These are phyloP conservation scores for Sphaeridia pumilis DNA, from an alignment of 2,888 invertebrate species.

Conservation along the genomic window DNA sequence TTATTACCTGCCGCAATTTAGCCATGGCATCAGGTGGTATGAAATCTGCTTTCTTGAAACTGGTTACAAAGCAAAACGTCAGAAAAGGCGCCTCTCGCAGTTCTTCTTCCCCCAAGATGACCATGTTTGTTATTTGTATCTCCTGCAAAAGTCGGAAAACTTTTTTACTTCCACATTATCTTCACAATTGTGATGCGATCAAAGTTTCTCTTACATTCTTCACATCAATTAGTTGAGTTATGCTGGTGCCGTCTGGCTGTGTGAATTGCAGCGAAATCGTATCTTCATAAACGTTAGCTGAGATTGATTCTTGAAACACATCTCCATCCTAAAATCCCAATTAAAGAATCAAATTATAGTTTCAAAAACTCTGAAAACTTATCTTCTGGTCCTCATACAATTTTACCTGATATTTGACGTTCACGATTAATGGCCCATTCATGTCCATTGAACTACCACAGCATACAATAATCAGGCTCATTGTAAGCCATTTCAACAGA, in stretches of 20 bases:
- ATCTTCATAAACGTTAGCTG: conserved; percentile 81
- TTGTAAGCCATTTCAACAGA: too few species aligned
- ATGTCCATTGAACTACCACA: too few species aligned
- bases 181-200: too few species aligned
- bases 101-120: conserved; percentile 85
- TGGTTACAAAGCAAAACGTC: conserved; percentile 80
- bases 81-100: conserved; percentile 77
- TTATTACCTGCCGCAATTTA: conserved; percentile 71
- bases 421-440: conserved; percentile 23
- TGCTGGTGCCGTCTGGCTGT: conserved; percentile 77
- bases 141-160: conserved; percentile 65
- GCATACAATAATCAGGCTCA: too few species aligned
- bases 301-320: conserved; percentile 81
- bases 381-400: background rate
- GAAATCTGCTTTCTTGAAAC: conserved; percentile 72
- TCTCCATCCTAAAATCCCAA: conserved; percentile 91
- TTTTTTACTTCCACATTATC: too few species aligned
- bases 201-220: conserved; percentile 85
- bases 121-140: conserved; percentile 77
- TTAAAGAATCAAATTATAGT: too few species aligned
- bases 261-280: conserved; percentile 79
- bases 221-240: conserved; percentile 88
- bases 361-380: too few species aligned
- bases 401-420: conserved; percentile 24
- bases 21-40: conserved; percentile 95